phyloP scores from a whole-genome alignment of 2,888 invertebrate genomes.

The Agriopis leucophaearia region DNA sequence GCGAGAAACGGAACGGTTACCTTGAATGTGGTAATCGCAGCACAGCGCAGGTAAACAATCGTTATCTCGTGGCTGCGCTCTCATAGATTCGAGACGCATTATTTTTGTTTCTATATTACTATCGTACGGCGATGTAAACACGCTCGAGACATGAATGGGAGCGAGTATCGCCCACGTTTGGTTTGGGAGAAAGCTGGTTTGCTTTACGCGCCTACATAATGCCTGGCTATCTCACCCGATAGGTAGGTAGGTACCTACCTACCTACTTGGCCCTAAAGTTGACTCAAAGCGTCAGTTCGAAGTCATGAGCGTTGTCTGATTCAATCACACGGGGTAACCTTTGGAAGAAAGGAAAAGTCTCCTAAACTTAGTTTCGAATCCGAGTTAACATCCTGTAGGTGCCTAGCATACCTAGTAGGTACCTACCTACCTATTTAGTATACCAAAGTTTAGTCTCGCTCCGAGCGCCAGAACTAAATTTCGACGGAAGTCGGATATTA shows the following conservation, averaged over 20 bases:
- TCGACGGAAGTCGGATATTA: conserved; percentile 44
- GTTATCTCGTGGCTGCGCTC: conserved; percentile 67
- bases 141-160: conserved; percentile 69
- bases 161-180: conserved; percentile 75
- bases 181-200: conserved; percentile 74
- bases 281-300: not conserved
- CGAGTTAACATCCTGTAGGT: conserved; percentile 15
- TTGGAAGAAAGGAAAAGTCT: conserved; percentile 32
- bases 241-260: no score
- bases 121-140: conserved; percentile 62
- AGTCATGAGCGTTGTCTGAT: conserved; percentile 4
- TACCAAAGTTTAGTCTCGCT: conserved; percentile 22
- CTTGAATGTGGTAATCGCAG: conserved; percentile 72
- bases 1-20: conserved; percentile 62
- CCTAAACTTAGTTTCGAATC: conserved; percentile 5
- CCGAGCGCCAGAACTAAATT: conserved; percentile 37
- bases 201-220: conserved; percentile 53
- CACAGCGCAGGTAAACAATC: conserved; percentile 73
- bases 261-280: conserved; percentile 1
- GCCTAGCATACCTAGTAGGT: conserved; percentile 12
- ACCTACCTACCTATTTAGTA: no score
- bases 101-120: conserved; percentile 64
- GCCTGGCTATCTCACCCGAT: conserved; percentile 33
- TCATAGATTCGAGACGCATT: conserved; percentile 69
- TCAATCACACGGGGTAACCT: conserved; percentile 12